phyloP scores from a whole-genome alignment of 2,797 vertebrate genomes.

The Aphelocoma californica region DNA sequence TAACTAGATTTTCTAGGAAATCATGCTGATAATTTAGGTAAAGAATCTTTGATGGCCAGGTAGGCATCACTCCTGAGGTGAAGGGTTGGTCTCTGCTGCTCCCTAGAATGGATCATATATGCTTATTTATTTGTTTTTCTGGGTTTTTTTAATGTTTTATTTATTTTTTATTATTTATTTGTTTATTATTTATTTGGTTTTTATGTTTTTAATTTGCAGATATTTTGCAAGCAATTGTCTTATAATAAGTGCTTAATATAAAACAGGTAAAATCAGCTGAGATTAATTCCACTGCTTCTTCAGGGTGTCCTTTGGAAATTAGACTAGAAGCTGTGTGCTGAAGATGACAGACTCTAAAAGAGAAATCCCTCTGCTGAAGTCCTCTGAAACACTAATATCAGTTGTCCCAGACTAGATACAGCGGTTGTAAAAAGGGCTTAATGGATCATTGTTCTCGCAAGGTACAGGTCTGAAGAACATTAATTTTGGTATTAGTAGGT shows the following conservation, averaged over 20 bases:
- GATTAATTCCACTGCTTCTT: background rate
- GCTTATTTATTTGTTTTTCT: background rate
- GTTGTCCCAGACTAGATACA: background rate
- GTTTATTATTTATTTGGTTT: background rate
- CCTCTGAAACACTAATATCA: background rate
- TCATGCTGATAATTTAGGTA: background rate
- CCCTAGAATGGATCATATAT: background rate
- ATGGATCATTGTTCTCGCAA: background rate
- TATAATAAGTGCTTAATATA: background rate
- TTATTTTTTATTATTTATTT: background rate
- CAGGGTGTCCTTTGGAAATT: background rate
- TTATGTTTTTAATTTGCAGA: background rate
- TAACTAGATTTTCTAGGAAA: background rate
- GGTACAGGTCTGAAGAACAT: background rate
- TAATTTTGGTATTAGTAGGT: background rate
- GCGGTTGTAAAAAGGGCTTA: background rate
- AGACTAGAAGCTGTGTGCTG: background rate
- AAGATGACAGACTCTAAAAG: background rate
- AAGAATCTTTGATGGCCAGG: background rate
- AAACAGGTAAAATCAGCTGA: background rate
- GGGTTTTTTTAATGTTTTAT: background rate
- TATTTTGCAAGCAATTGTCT: background rate
- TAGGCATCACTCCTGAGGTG: background rate
- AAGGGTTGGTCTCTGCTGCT: background rate
- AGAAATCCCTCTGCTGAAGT: background rate